Conservation (phyloP, 2,888 invertebrate species). For the Philopedon plagiatum region DNA sequence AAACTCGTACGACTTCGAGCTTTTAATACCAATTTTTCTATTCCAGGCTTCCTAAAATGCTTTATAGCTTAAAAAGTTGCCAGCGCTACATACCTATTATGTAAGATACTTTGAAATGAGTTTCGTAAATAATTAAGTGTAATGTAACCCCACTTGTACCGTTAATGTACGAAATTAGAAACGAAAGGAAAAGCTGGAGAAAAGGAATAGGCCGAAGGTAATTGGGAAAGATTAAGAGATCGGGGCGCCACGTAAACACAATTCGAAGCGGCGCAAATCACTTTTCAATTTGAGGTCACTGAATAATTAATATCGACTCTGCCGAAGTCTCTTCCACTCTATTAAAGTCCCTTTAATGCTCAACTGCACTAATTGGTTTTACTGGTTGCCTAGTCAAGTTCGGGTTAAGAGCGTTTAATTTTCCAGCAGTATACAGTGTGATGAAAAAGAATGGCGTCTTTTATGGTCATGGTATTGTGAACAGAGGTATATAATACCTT, state of each 20-base stretch:
- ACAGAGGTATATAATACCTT: too few species aligned
- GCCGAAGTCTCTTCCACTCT: constrained; percentile 56
- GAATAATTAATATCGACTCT: constrained; percentile 66
- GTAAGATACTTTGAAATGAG: too few species aligned
- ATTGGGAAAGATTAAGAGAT: constrained; percentile 67
- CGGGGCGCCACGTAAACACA: constrained; percentile 66
- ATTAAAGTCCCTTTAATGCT: constrained; percentile 44
- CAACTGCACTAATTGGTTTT: constrained; percentile 35
- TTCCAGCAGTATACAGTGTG: too few species aligned
- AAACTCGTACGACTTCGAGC: too few species aligned
- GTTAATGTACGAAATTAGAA: constrained; percentile 54
- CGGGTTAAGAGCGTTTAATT: neutral
- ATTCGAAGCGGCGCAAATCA: constrained; percentile 63
- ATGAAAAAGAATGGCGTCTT: too few species aligned
- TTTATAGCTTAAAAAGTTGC: too few species aligned
- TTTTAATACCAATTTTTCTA: too few species aligned
- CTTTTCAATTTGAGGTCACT: constrained; percentile 66
- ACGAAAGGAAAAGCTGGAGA: constrained; percentile 52
- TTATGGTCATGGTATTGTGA: too few species aligned
- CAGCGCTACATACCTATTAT: too few species aligned
- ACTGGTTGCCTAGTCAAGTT: constrained; percentile 37
- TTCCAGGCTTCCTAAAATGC: too few species aligned
- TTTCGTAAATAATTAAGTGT: neutral
- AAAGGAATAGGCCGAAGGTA: constrained; percentile 61
- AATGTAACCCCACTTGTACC: constrained; percentile 43